Evolutionary conservation across 2,888 invertebrate genomes (phyloP), one percentile per base, ranked within the genome.

Genomic region (Diadegma fenestrale): DNA sequence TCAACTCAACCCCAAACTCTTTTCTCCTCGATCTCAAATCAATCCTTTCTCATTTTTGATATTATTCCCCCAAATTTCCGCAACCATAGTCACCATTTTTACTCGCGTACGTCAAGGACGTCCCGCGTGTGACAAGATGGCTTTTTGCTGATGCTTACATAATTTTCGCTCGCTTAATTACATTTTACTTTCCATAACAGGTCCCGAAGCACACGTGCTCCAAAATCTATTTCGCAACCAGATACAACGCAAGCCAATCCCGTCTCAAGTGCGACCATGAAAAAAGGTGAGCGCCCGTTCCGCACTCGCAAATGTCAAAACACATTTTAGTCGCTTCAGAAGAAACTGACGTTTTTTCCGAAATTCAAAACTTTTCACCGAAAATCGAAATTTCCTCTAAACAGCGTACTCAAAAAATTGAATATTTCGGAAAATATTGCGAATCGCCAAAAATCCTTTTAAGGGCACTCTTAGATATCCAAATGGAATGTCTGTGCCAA

Each of bases 81-180:
- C 37, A 33, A 68, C 14, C 58, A n/a, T 43, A 30, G 58, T 76
- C 69, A 78, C 61, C 33, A 54, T 48, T 72, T 78, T 69, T 37
- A 58, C 48, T 19, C 48, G 30, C 58, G 72, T 86, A 88, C 80
- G 87, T 87, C 89, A 89, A 89, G 89, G 90, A 89, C 89, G 88
- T 83, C 5, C 66, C 80, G 51, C 78, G 82, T 88, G 88, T 90
- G 90, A 91, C 92, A 92, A 92, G 90, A 92, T 93, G 93, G 91
- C 93, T 92, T 89, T 88, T 88, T 82, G 89, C 85, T 84, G 86
- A 82, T 76, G 88, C 91, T 92, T 92, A 93, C 90, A 92, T 93
- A 93, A 93, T 92, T 92, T 89, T 87, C 80, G 86, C 68, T 79
- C 48, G 78, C 71, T 79, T 45, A 68, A 41, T 75, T 33, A 45